Evolutionary conservation across 2,797 vertebrate species (phyloP), one percentile per base, ranked within the genome.

Genomic region (Kryptolebias ocellatus): DNA sequence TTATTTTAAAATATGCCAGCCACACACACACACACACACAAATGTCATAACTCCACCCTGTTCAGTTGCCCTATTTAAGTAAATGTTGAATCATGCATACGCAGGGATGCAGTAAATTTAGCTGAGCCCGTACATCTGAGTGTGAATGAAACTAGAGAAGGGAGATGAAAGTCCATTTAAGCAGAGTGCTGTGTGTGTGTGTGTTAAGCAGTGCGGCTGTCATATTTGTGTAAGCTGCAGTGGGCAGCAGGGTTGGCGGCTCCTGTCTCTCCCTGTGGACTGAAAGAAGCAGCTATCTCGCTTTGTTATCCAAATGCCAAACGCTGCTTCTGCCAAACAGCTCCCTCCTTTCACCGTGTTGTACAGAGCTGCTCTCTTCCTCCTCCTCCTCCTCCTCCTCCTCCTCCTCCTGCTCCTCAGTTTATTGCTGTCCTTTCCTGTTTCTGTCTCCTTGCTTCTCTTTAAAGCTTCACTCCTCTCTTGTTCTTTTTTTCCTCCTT

Each of bases 221-320:
- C 83, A 80, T 79, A 61, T 79, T 81, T 67, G 67, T 81, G 71
- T 81, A 67, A 74, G 80, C 80, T 70, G 58, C 78, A 78, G 74
- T 80, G 74, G 76, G 73, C 78, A 77, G 78, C 77, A 63, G 73
- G 75, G 72, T 79, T 79, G 77, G 79, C 72, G 67, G 74, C 75
- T 87, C 66, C 67, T 52, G 71, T 84, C 72, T 76, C 76, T 82
- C 83, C 79, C 82, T 9, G 70, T 68, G 71, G 90, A 81, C 75
- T 71, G 64, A 74, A 72, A 74, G 72, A 53, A 87, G 79, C 73
- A 82, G 71, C 78, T 84, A 77, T 86, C 89, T 84, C 73, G 71
- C 86, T 87, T 84, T 87, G 85, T 90, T 84, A 85, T 84, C 87
- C 79, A 84, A 87, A 89, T 88, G 85, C 88, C 86, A 89, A 85